phyloP scores from a whole-genome alignment of 2,888 invertebrate species.

The Parnassius glacialis region DNA sequence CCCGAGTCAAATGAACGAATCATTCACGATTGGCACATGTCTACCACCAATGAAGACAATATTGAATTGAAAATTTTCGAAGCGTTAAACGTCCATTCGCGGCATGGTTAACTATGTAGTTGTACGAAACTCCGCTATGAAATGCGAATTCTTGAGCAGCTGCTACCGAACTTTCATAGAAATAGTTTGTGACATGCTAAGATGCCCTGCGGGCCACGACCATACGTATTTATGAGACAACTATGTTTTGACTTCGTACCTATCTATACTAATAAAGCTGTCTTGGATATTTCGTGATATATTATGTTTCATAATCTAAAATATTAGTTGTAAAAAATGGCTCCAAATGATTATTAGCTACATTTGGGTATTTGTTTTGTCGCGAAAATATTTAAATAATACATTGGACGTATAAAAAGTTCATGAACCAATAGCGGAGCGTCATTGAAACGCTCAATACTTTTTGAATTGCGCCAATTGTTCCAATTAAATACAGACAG shows the following conservation, averaged over 20 bases:
- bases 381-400: too few species aligned
- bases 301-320: too few species aligned
- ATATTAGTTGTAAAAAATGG: background rate
- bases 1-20: too few species aligned
- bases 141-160: slow-evolving; percentile 16
- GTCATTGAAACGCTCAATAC: too few species aligned
- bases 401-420: too few species aligned
- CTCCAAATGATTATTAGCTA: background rate
- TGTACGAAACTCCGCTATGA: slow-evolving; percentile 7
- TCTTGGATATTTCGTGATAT: too few species aligned
- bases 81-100: background rate
- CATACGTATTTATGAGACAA: slow-evolving; percentile 1
- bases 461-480: too few species aligned
- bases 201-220: slow-evolving; percentile 7
- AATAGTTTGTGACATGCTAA: slow-evolving; percentile 16
- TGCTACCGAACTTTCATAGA: slow-evolving; percentile 3
- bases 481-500: too few species aligned
- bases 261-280: background rate
- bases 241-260: background rate
- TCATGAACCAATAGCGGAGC: too few species aligned
- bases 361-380: too few species aligned
- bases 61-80: background rate
- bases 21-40: too few species aligned
- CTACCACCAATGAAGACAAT: background rate
- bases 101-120: slow-evolving; percentile 5